Evolutionary conservation across 2,888 invertebrate species (phyloP).

Genomic region (Clostera curtula): DNA sequence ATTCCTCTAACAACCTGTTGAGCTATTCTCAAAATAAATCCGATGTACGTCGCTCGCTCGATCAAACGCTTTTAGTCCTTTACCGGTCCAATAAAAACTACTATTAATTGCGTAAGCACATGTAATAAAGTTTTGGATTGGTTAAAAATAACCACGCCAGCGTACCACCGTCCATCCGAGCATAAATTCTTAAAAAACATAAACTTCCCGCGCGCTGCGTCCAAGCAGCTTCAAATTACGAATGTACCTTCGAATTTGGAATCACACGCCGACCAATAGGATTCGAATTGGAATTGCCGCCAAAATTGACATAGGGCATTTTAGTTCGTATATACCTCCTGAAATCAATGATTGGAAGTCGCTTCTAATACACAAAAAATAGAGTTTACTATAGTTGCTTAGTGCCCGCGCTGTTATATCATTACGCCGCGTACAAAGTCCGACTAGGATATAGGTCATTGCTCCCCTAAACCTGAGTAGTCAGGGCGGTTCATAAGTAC

Average conservation of each 20-base stretch:
- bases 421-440: slow-evolving; percentile 41
- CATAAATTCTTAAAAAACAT: slow-evolving; percentile 74
- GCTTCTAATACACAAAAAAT: slow-evolving; percentile 64
- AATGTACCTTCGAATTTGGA: slow-evolving; percentile 34
- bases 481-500: slow-evolving; percentile 69
- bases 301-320: slow-evolving; percentile 45
- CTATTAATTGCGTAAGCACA: slow-evolving; percentile 71
- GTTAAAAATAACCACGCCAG: slow-evolving; percentile 64
- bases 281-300: slow-evolving; percentile 52
- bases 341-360: slow-evolving; percentile 60
- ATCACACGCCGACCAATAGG: slow-evolving; percentile 39
- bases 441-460: slow-evolving; percentile 73
- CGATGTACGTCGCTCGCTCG: slow-evolving; percentile 31
- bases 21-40: slow-evolving; percentile 36
- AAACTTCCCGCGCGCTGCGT: slow-evolving; percentile 47
- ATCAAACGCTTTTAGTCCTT: slow-evolving; percentile 64
- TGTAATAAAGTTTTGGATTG: slow-evolving; percentile 71
- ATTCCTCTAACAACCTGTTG: slow-evolving; percentile 13
- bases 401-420: slow-evolving; percentile 41
- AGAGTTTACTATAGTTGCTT: slow-evolving; percentile 56
- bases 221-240: no score
- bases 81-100: slow-evolving; percentile 69
- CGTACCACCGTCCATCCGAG: slow-evolving; percentile 47
- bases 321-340: slow-evolving; percentile 32
- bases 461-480: slow-evolving; percentile 73